Base-by-base conservation (phyloP, 2,888 invertebrate genomes). In the Drosophila buzzatii region DNA sequence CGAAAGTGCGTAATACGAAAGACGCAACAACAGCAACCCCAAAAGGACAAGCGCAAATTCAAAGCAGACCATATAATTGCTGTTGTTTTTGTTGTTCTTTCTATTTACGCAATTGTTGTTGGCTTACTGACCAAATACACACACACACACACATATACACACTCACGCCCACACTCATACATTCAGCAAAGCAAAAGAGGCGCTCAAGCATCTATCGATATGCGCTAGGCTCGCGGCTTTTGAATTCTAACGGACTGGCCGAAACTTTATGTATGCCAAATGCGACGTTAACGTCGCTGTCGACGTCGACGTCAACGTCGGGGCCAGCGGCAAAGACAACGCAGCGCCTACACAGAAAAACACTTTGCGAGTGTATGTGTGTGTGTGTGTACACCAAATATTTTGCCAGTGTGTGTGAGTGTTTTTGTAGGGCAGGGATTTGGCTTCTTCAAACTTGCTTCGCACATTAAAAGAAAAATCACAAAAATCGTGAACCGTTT, bases 91-190 rank as follows among this genome's bases (percentile, higher is more conserved):
- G 39, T 31, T 55, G 18, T 42, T 42, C 39, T 58, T 68, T 58
- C 69, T 73, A 76, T 62, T 44, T 66, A 69, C 70, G 81, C 64
- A 81, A 60, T 73, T 78, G 27, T 72, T 82, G 76, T 69, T 79
- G 84, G 73, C 73, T 82, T 84, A 81, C 76, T 82, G 81, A 84
- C 84, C 81, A 83, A 72, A 75, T 69, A 45, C 51, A 63, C 61
- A 66, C 41, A 63, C 61, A 66, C 41, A 47, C 44, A 66, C 41
- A 65, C 31, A 44, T 31, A 20, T 12, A 23, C 35, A 14, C 14
- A 14, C 37, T 2, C 39, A 49, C 18, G 14, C 33, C 2, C 14
- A 39, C 16, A 42, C 2, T 20, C 0, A 12, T 5, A n/a, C 5
- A 18, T 3, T 6, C 16, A 16, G 7, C 2, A 14, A 47, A 10